Base-by-base conservation (phyloP, 2,113 vertebrate genomes). In the Gallinago jamesoni region DNA sequence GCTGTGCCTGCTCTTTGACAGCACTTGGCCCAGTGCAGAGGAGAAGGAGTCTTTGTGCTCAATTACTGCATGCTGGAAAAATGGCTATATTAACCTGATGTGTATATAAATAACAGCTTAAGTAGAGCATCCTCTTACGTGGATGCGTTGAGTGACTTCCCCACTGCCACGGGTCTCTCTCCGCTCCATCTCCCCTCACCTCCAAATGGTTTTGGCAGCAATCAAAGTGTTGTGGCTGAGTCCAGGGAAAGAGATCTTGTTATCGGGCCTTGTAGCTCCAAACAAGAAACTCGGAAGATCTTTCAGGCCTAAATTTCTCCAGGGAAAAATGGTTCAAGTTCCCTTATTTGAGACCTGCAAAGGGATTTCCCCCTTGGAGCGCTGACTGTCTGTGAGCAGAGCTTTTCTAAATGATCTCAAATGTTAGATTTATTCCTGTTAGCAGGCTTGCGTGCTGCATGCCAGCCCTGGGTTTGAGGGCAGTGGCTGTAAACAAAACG, bases 281-380 rank as follows among this genome's bases (percentile, higher is more conserved):
- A 96, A 95, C 35, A 2, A 96, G 85, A 70, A 92, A 88, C 93
- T 93, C 5, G 0, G 68, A 78, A 86, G 93, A 81, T 95, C 64
- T 96, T 96, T 93, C 86, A 96, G 70, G 35, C 76, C 76, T 92
- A 76, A 93, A 94, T 96, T 96, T 93, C 94, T 96, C 93, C 21
- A 10, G 96, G 95, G 94, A 41, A 79, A 94, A 92, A 79, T n/a
- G 69, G 60, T 90, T 96, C 43, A 63, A 81, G 76, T 94, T 93
- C 52, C 52, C 69, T 91, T 59, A 94, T 70, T 93, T 89, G 76
- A 96, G 79, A 93, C 80, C 56, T 81, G 86, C 56, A 56, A 19
- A 81, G 88, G 90, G 90, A 92, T 93, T 96, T 96, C 92, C 92
- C 78, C 27, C 56, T 81, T 4, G 0, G 68, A 95, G 93, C 0